phyloP scores from a whole-genome alignment of 1,140 invertebrate genomes.

The Papilio glaucus region DNA sequence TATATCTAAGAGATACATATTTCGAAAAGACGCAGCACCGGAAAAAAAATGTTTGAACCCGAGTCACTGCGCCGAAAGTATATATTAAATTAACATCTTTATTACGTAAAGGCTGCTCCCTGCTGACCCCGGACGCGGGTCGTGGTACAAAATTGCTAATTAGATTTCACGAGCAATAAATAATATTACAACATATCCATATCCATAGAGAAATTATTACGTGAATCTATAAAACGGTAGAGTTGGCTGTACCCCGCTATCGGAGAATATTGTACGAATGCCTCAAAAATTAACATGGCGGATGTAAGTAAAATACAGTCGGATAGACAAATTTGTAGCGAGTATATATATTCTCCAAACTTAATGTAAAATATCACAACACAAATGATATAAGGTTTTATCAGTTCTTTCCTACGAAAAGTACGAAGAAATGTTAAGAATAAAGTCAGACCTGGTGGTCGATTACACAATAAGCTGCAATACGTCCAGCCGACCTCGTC shows the following conservation, averaged over 20 bases:
- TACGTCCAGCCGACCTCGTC: not conserved
- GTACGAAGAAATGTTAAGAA: not conserved
- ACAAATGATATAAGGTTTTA: too few relatives aligned
- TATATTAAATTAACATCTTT: slow-evolving; percentile 16
- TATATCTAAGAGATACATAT: not conserved
- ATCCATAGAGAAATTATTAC: slow-evolving; percentile 17
- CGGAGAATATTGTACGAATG: too few relatives aligned
- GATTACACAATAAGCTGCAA: not conserved
- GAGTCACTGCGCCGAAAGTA: not conserved
- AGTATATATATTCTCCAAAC: too few relatives aligned
- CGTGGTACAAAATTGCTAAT: slow-evolving; percentile 5
- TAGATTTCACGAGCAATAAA: slow-evolving; percentile 25
- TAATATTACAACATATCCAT: slow-evolving; percentile 6
- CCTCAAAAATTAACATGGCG: too few relatives aligned
- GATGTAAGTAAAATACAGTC: too few relatives aligned
- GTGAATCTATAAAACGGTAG: not conserved
- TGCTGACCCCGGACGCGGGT: slow-evolving; percentile 1
- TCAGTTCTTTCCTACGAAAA: too few relatives aligned
- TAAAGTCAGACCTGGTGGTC: not conserved
- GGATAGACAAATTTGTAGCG: too few relatives aligned
- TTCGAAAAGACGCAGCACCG: not conserved
- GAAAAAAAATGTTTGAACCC: not conserved
- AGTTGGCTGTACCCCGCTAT: not conserved
- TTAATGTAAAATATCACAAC: too few relatives aligned
- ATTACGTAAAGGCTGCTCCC: not conserved